Base-by-base conservation (phyloP, 1,140 invertebrate genomes). In the Scylla paramamosain region DNA sequence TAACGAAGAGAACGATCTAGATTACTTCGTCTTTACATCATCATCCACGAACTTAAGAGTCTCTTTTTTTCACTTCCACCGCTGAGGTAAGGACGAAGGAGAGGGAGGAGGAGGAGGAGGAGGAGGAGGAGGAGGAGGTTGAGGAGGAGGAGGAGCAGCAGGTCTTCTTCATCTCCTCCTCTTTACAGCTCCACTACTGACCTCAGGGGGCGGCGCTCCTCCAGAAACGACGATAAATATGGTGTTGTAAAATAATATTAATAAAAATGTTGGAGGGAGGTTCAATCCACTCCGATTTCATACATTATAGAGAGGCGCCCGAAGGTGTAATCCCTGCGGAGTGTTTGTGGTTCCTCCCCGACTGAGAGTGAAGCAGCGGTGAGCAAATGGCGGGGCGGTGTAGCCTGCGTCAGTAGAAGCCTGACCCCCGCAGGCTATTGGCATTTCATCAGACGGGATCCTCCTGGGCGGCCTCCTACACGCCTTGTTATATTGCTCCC, bases 321-420 rank as follows among this genome's bases (percentile, higher is more conserved):
- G 67, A n/a, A 77, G 67, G 67, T 77, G 67, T 77, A 77, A 77
- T 77, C 67, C 67, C 67, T 77, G 67, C 67, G 67, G 67, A 77
- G 67, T 77, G 67, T 77, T 77, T 77, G 67, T 77, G 67, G 67
- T 77, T 77, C 67, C 67, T 77, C 67, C 67, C 67, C 67, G 67
- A 77, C 67, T 59, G 67, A 77, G 67, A 77, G 67, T 77, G 25
- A 77, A n/a, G 67, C 67, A 77, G 67, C 67, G 67, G 67, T 77
- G 67, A 77, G 67, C 67, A 77, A 77, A 77, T 77, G 67, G 67
- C 67, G 67, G 6, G 67, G 67, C 67, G 67, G 67, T 77, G 67
- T 77, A 77, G 67, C 20, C 67, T 77, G 67, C 67, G 67, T 77
- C 67, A n/a, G 67, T 77, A 77, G 67, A 77, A 20, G 67, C 67